Evolutionary conservation across 1,140 invertebrate species (phyloP).

Genomic region (Andricus grossulariae): DNA sequence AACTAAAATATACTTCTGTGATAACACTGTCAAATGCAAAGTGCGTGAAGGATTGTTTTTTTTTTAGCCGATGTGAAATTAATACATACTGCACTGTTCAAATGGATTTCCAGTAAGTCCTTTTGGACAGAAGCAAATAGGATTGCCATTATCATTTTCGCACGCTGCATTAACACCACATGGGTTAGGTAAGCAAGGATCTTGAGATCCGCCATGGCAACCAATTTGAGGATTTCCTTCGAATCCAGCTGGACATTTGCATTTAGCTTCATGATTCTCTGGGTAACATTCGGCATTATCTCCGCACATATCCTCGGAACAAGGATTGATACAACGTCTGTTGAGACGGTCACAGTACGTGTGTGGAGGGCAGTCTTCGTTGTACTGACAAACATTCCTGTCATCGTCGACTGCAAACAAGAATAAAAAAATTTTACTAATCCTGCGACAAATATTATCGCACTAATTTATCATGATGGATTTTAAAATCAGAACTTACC

Average conservation of each 20-base stretch:
- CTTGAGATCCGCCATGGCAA: constrained; percentile 79
- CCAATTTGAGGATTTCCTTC: constrained; percentile 87
- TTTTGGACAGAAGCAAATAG: constrained; percentile 92
- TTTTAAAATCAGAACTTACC: constrained; percentile 75
- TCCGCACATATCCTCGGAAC: constrained; percentile 88
- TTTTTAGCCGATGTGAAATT: constrained; percentile 20
- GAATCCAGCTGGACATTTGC: constrained; percentile 85
- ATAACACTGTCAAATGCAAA: neutral
- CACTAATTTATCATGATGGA: neutral
- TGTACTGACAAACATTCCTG: constrained; percentile 89
- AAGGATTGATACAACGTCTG: constrained; percentile 89
- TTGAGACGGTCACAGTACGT: constrained; percentile 89
- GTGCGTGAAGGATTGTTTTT: no score
- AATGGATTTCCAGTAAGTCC: constrained; percentile 94
- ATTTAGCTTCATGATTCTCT: constrained; percentile 86
- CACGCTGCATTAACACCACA: constrained; percentile 90
- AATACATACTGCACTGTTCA: constrained; percentile 90
- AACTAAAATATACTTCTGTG: constrained; percentile 77
- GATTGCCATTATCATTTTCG: constrained; percentile 89
- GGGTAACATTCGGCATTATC: constrained; percentile 88
- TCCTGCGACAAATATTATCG: neutral
- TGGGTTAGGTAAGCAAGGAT: constrained; percentile 89
- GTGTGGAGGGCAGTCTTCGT: constrained; percentile 90
- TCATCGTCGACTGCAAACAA: constrained; percentile 78
- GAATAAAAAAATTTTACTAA: constrained; percentile 19